Base-by-base conservation (phyloP, 2,113 vertebrate species). In the Podiceps cristatus region DNA sequence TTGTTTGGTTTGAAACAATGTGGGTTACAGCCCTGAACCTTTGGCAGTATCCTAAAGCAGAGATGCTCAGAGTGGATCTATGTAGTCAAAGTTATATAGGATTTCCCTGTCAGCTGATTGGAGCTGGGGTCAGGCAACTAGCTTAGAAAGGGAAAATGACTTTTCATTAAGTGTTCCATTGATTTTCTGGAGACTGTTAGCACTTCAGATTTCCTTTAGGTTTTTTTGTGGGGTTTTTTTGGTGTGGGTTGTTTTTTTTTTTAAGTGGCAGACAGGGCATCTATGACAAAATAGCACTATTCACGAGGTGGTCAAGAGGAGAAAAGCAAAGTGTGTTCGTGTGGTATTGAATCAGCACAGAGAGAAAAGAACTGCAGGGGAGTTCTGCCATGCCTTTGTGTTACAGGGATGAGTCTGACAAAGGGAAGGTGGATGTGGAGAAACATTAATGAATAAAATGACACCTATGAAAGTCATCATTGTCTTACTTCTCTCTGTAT, bases 131-230 rank as follows among this genome's bases (percentile, higher is more conserved):
- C 73, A 77, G 40, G 27, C 49, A 64, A 2, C 24, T 27, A 17
- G 8, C 40, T 72, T 19, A 33, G 68, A 28, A 13, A 47, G 17
- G 50, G 17, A 37, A 81, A 86, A 82, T 20, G 40, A 37, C 86
- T 91, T 78, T 50, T 56, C 62, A n/a, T n/a, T 37, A 66, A 53
- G 69, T 91, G 63, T 86, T 96, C 83, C 9, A n/a, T 73, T 94
- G 87, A 91, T 96, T 95, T 96, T 95, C 83, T 91, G 76, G 80
- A 93, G 93, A 37, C 88, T 97, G 77, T 50, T 78, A 75, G 79
- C 12, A 17, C 72, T 95, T 42, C 13, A 42, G 42, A 42, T 42
- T 42, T 42, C 42, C 42, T 42, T 42, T 42, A 42, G 42, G 37
- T 37, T 37, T 37, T 37, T 37, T 37, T 37, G 37, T 7, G 37